Evolutionary conservation across 2,113 vertebrate species (phyloP), one percentile per base, ranked within the genome.

Genomic region (Cheilinus undulatus): DNA sequence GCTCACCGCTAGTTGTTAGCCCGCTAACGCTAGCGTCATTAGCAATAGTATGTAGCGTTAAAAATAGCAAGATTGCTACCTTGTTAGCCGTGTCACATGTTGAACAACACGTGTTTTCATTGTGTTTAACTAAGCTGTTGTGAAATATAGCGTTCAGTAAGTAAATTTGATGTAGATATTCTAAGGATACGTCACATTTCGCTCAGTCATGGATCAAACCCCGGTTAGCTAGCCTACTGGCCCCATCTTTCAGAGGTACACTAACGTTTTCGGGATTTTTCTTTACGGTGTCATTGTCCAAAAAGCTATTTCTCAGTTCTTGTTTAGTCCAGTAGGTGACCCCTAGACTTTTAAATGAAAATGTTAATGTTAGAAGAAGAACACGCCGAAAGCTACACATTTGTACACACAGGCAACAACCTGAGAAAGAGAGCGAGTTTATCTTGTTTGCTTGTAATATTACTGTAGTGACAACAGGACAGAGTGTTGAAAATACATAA

Each of bases 1-100:
- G 69, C 58, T 71, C 59, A 40, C 22, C 15, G 40, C 49, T 45
- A 60, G 23, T 5, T 46, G 23, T 19, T 59, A 46, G 10, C 74
- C 50, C 15, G 13, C 1, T n/a, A 9, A 34, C 30, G 74, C 43
- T 56, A 63, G 56, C 30, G n/a, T 63, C 59, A 27, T 15, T 54
- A 15, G 46, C 27, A n/a, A 19, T 36, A 38, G 26, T 52, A 10
- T 58, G 24, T 68, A 46, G 49, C 56, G 19, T 30, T 19, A 24
- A 6, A 20, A 2, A 14, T n/a, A 13, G 24, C 28, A 9, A 24
- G 42, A 11, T 54, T 38, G 36, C 26, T 45, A 14, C 17, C 53
- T 24, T 1, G 14, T 11, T 32, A n/a, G 24, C 5, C 7, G 3
- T 19, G 17, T 40, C 42, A 42, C 57, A 51, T 20, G 34, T 34